Base-by-base conservation (phyloP, 2,888 invertebrate genomes). In the Pilophorus perplexus region DNA sequence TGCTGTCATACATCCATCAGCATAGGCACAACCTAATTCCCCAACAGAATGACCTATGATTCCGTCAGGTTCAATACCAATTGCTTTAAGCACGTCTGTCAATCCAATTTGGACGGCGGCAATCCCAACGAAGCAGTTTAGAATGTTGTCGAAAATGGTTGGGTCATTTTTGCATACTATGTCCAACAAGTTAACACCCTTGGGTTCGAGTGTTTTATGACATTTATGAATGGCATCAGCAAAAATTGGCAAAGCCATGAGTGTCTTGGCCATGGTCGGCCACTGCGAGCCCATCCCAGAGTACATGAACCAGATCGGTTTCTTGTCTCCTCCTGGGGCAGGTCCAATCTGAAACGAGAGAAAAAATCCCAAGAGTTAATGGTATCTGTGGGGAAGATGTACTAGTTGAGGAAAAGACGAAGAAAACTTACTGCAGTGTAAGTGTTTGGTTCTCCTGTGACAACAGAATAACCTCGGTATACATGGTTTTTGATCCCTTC, bases 241-340 rank as follows among this genome's bases (percentile, higher is more conserved):
- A 76, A 89, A 89, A 14, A 83, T 76, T 14, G 85, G 85, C 14
- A 90, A 75, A 68, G 78, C 76, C 82, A 90, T 82, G 70, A 90
- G 78, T 50, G 83, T 81, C 16, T 80, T 78, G 0, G 84, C 86
- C 89, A 85, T 85, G 48, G 84, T 84, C 60, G 80, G 76, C 87
- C 87, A 88, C 75, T 88, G 88, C 18, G 84, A 83, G 4, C 88
- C 88, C 88, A 89, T 88, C 33, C 88, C 88, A 67, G 87, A 84
- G 78, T 85, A 87, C 18, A 87, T 80, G 74, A 83, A 87, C 85
- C 87, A 89, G 25, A 80, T 74, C 52, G 85, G 84, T 3, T 46
- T 55, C 20, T 55, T 59, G 5, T 66, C 62, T 1, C 62, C 48
- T n/a, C 46, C 33, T 25, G 62, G 62, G 12, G 62, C 62, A 2